These are phyloP conservation scores for Achlya flavicornis DNA, from an alignment of 2,888 invertebrate species.

Conservation along the genomic window DNA sequence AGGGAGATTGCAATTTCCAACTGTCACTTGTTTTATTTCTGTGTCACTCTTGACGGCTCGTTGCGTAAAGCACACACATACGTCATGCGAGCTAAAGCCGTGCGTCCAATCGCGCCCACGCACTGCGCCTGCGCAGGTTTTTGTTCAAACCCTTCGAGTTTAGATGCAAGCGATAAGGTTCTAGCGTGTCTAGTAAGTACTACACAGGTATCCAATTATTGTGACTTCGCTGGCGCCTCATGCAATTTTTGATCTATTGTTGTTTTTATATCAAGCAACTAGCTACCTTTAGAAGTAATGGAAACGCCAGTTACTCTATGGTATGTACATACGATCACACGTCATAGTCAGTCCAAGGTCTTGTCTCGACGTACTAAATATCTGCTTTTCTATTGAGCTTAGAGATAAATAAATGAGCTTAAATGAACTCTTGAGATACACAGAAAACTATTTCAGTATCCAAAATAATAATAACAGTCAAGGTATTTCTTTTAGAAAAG, in stretches of 20 bases:
- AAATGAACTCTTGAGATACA: too few species aligned
- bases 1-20: slow-evolving; percentile 48
- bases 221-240: not conserved
- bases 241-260: not conserved
- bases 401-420: too few species aligned
- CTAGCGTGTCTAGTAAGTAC: not conserved
- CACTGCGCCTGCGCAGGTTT: slow-evolving; percentile 26
- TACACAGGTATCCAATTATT: slow-evolving; percentile 3
- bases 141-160: slow-evolving; percentile 20
- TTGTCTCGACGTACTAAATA: too few species aligned
- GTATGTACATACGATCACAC: too few species aligned
- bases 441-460: too few species aligned
- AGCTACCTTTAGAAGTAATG: too few species aligned
- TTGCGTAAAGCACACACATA: slow-evolving; percentile 44
- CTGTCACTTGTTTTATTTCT: slow-evolving; percentile 51
- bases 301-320: too few species aligned
- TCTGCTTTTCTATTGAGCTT: too few species aligned
- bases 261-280: not conserved
- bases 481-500: not conserved
- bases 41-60: slow-evolving; percentile 58
- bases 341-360: too few species aligned
- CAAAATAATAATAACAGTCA: not conserved
- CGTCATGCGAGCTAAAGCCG: slow-evolving; percentile 31
- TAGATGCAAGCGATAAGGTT: slow-evolving; percentile 10
- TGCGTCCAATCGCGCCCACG: slow-evolving; percentile 47